phyloP scores from a whole-genome alignment of 2,888 invertebrate genomes.

The Neoitamus cyanurus region DNA sequence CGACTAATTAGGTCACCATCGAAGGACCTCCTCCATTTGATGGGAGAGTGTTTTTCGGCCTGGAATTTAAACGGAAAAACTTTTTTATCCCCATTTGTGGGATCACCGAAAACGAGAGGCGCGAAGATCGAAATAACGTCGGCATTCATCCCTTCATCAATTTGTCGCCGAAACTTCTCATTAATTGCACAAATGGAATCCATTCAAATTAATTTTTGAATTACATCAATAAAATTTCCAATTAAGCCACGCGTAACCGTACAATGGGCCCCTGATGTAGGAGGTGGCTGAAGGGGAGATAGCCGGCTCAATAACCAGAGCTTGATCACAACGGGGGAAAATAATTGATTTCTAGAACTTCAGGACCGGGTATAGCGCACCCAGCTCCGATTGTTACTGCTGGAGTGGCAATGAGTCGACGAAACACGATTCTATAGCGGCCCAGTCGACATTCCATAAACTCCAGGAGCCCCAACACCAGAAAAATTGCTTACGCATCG shows the following conservation, averaged over 20 bases:
- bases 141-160: background rate
- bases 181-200: background rate
- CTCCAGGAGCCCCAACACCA: background rate
- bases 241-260: background rate
- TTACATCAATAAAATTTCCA: conserved; percentile 18
- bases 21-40: background rate
- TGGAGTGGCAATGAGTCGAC: background rate
- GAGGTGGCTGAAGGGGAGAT: background rate
- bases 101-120: background rate
- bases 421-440: background rate
- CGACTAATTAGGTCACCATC: background rate
- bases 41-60: background rate
- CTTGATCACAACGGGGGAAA: background rate
- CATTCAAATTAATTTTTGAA: background rate
- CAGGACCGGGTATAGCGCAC: background rate
- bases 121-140: background rate
- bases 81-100: background rate
- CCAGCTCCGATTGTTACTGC: background rate
- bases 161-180: background rate
- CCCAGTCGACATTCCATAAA: background rate
- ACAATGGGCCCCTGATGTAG: background rate
- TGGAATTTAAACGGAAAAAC: background rate
- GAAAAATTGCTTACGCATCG: background rate
- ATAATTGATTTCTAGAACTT: background rate
- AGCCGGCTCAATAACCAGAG: background rate